These are phyloP conservation scores for Hippocampus abdominalis DNA, from an alignment of 2,113 vertebrate species.

Conservation along the genomic window DNA sequence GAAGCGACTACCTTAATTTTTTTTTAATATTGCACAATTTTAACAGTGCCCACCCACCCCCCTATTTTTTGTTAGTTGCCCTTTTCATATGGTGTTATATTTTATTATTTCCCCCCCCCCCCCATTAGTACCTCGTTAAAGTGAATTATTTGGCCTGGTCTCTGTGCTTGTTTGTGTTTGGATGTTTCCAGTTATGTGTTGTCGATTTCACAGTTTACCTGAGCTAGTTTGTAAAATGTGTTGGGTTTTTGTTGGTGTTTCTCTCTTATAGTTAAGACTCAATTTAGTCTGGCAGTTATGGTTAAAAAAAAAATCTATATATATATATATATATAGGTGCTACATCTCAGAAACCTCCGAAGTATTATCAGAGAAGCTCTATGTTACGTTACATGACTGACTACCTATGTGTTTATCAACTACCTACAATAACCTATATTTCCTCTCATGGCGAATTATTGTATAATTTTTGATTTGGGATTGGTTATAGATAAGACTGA, in stretches of 20 bases:
- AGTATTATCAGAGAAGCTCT: slow-evolving; percentile 42
- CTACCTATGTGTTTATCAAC: slow-evolving; percentile 72
- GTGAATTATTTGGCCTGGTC: slow-evolving; percentile 76
- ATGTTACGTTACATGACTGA: slow-evolving; percentile 54
- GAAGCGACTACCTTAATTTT: slow-evolving; percentile 88
- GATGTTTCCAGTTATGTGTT: slow-evolving; percentile 81
- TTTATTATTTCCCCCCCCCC: slow-evolving; percentile 22
- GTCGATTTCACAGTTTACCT: slow-evolving; percentile 80
- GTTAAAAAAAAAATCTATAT: slow-evolving; percentile 25
- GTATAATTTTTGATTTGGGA: slow-evolving; percentile 41
- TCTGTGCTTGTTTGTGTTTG: slow-evolving; percentile 81
- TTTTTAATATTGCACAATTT: slow-evolving; percentile 86
- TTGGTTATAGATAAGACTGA: slow-evolving; percentile 45
- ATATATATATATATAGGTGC: slow-evolving; percentile 24
- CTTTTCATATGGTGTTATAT: slow-evolving; percentile 62
- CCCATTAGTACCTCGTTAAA: slow-evolving; percentile 74
- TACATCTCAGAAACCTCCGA: slow-evolving; percentile 38
- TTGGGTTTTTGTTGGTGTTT: slow-evolving; percentile 55
- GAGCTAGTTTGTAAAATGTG: slow-evolving; percentile 57
- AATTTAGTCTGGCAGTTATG: slow-evolving; percentile 52
- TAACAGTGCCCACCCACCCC: slow-evolving; percentile 61
- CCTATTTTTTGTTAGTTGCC: slow-evolving; percentile 55
- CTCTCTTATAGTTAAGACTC: slow-evolving; percentile 47
- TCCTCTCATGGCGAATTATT: slow-evolving; percentile 31
- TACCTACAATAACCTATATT: slow-evolving; percentile 64